These are phyloP conservation scores for Galleria mellonella DNA, from an alignment of 1,140 invertebrate genomes.

Conservation along the genomic window DNA sequence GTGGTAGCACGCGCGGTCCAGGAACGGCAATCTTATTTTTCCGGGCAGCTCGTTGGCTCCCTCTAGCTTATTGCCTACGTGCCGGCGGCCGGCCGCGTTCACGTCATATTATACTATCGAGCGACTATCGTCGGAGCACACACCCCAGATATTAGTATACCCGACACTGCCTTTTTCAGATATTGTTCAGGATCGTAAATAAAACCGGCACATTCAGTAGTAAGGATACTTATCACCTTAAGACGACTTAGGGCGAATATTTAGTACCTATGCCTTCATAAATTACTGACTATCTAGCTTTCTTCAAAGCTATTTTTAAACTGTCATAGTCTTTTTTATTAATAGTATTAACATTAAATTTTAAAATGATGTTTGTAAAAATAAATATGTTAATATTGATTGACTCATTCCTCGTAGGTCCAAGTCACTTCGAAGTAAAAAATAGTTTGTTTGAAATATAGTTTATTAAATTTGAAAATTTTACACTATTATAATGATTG, in stretches of 20 bases:
- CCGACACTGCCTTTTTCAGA: conserved; percentile 57
- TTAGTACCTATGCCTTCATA: no score
- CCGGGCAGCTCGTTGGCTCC: conserved; percentile 47
- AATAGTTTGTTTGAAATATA: no score
- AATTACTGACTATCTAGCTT: no score
- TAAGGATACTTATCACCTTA: conserved; percentile 36
- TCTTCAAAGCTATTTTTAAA: no score
- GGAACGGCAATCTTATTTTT: conserved; percentile 58
- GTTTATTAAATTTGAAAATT: no score
- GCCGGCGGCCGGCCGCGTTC: conserved; percentile 43
- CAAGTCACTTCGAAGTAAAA: no score
- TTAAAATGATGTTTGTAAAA: no score
- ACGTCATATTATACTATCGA: conserved; percentile 69
- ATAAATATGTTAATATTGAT: no score
- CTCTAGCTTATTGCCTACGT: conserved; percentile 68
- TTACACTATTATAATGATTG: no score
- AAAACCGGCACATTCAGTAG: conserved; percentile 35
- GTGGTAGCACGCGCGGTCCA: conserved; percentile 19
- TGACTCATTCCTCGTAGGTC: no score
- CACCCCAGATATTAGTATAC: conserved; percentile 65
- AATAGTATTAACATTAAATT: no score
- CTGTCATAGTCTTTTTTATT: no score
- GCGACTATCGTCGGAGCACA: conserved; percentile 58
- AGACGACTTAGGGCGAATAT: conserved; percentile 20
- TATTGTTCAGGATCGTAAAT: conserved; percentile 62